Base-by-base conservation (phyloP, 2,888 invertebrate genomes). In the Galerucella calmariensis region DNA sequence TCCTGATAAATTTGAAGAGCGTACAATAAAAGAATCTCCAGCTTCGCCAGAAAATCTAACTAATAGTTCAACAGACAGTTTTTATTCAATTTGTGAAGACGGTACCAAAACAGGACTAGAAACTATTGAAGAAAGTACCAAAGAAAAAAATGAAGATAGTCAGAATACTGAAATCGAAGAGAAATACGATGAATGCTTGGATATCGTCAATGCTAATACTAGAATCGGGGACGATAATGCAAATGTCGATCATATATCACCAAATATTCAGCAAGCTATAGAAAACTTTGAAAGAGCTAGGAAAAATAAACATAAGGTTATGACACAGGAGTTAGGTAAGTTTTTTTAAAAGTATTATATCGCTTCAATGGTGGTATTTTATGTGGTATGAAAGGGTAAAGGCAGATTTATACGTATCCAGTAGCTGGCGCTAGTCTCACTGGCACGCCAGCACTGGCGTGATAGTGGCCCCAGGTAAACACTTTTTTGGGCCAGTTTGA, bases 171-270 rank as follows among this genome's bases (percentile, higher is more conserved):
- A 66, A 51, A 48, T 61, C 35, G 35, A 41, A 56, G 69, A 69
- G 53, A 56, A 14, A 8, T 20, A 56, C 5, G 71, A 72, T 10
- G 46, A 27, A 35, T 51, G 56, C 58, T 66, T 56, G 77, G 91
- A 90, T 84, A 83, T 90, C 1, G 89, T 90, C 75, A 87, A 91
- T 73, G 91, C 90, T 74, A 90, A 90, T 79, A 63, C 58, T 9
- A 61, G 73, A 69, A 62, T 65, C 11, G 72, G 44, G 16, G 79
- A 89, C 87, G 80, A 88, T 87, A 80, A 86, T 85, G 67, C 86
- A 86, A 77, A 81, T 85, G 73, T 67, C 1, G 61, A 67, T 63
- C 46, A 61, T 20, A 35, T 72, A 12, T 61, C 69, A 5, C 11
- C 51, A 24, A 76, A 74, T 62, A 77, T 79, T 12, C 82, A 81